Evolutionary conservation across 2,888 invertebrate genomes (phyloP), one percentile per base, ranked within the genome.

Genomic region (Dryomyza anilis): DNA sequence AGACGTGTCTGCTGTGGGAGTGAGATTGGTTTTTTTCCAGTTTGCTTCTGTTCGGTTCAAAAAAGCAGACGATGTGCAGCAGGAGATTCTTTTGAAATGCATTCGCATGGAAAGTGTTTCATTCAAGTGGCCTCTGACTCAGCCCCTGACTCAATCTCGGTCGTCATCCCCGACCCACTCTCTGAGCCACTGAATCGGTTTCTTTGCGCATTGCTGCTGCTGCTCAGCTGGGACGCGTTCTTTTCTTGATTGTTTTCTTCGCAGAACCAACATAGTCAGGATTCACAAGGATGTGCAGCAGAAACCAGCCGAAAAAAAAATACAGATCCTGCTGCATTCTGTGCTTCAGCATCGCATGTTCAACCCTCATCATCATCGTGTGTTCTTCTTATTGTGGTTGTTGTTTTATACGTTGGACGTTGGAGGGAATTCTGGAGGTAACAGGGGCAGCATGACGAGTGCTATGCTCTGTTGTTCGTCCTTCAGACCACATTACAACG

Each of bases 101-200:
- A 69, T 63, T 68, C 68, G 61, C 63, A 63, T 64, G 62, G 57
- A 63, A 57, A 67, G 65, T 67, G 69, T 56, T 69, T 63, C 66
- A 60, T 57, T 70, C 69, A 70, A 72, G 72, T 71, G 67, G 70
- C 70, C 70, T 69, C 67, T 62, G 57, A 60, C 30, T 62, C 67
- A 62, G 36, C 27, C 16, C 10, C 27, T 45, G 27, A 16, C 48
- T 50, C 16, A n/a, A n/a, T n/a, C n/a, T n/a, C n/a, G n/a, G n/a
- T n/a, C 29, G 27, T 25, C 29, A 5, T 25, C 43, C 33, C 21
- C 43, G 4, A 12, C 39, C 2, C 50, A 19, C 16, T 7, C 19
- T 7, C 45, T 12, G 1, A 5, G 25, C 50, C 23, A 30, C 53
- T 30, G 50, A 36, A 7, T 36, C 45, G 45, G 27, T 45, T 25